Evolutionary conservation across 2,888 invertebrate genomes (phyloP), one percentile per base, ranked within the genome.

Genomic region (Rotaria socialis): DNA sequence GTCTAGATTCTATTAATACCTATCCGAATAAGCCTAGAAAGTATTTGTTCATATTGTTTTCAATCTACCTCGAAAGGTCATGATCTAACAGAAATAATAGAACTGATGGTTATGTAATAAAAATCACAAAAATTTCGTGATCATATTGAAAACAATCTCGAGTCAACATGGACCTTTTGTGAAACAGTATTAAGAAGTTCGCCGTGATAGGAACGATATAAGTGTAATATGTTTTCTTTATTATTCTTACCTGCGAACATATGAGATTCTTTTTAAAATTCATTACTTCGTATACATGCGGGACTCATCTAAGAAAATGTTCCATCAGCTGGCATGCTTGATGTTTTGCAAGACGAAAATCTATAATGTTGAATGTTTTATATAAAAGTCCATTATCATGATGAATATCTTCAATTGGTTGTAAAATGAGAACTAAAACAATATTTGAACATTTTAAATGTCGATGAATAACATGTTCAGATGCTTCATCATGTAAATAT

Each of bases 281-380:
- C 95, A 85, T 95, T 95, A 90, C 94, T 94, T 90, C 95, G 95
- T 91, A 96, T 96, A 88, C 96, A 96, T 93, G 97, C 97, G 24
- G 97, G 97, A 74, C 97, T 96, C 97, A 97, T 97, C 97, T 97
- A 97, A 85, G 97, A 97, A 91, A 97, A 97, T 0, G 97, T 97
- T 87, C 97, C 97, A 52, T 97, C 97, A 47, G 96, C 96, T 47
- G 96, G 96, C 96, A 97, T 97, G 89, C 47, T 47, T 80, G 80
- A 95, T 93, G 84, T 80, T 47, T 93, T 58, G 97, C 97, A 89
- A 97, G 92, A 4, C 97, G 97, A 92, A 97, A 97, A 92, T 97
- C 97, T 24, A 97, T 97, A 89, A 97, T 97, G 93, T 97, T 97
- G 89, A 97, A n/a, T n/a, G 80, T 80, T 47, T 80, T 80, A 2